Conservation (phyloP, 2,888 invertebrate genomes). For the Sericinus montela region DNA sequence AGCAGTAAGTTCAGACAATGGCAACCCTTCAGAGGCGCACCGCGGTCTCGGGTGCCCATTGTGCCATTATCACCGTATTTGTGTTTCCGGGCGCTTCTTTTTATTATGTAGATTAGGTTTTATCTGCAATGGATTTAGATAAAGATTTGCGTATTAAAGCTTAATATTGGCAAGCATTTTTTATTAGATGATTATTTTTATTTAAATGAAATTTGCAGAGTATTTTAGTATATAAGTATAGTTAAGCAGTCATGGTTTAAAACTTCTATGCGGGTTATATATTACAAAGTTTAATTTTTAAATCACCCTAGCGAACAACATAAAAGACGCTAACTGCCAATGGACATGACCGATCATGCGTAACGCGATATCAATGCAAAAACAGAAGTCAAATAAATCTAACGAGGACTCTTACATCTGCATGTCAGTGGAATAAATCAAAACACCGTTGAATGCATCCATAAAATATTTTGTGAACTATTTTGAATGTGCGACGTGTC, state of each 20-base stretch:
- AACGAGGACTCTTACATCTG: conserved; percentile 76
- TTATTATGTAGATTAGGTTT: conserved; percentile 75
- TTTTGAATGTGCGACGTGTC: conserved; percentile 67
- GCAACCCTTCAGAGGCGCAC: conserved; percentile 58
- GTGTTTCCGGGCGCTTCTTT: conserved; percentile 67
- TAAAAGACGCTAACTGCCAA: conserved; percentile 61
- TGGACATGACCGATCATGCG: conserved; percentile 75
- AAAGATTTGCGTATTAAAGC: conserved; percentile 31
- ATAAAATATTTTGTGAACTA: conserved; percentile 76
- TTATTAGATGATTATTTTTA: not conserved
- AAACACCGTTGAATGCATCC: conserved; percentile 76
- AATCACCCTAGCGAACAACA: conserved; percentile 38
- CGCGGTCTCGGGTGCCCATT: conserved; percentile 52
- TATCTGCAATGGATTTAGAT: conserved; percentile 61
- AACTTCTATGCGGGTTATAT: conserved; percentile 27
- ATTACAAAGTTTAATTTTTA: conserved; percentile 23
- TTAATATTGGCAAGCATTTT: conserved; percentile 30
- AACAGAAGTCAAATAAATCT: conserved; percentile 77
- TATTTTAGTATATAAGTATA: not conserved
- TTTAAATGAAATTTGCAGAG: not conserved
- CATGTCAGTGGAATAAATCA: conserved; percentile 78
- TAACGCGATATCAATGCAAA: conserved; percentile 65
- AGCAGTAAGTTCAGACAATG: conserved; percentile 68
- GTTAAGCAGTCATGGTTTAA: not conserved
- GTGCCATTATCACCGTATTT: conserved; percentile 65